A percentile compares a stretch with the other conserved stretches of the same genome.
phyloP scores from a whole-genome alignment of 1,140 invertebrate genomes.

The Papilio glaucus region DNA sequence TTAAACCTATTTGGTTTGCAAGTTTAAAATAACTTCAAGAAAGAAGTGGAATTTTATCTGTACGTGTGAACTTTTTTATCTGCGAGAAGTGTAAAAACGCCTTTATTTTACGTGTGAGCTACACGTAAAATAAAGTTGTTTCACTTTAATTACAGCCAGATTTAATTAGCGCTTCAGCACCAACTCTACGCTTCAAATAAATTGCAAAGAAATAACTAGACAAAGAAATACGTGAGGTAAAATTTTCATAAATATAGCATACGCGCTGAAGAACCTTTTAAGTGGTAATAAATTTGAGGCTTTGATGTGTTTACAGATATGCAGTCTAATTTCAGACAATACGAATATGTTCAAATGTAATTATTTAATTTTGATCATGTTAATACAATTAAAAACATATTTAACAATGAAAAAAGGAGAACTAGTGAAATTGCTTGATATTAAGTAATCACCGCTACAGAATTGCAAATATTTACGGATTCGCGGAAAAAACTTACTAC shows the following conservation, averaged over 20 bases:
- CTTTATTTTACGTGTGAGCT: no score
- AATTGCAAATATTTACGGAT: no score
- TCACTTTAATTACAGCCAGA: conserved; percentile 27
- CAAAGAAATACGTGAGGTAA: conserved; percentile 18
- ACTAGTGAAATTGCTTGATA: no score
- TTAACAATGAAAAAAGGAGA: no score
- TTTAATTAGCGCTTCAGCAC: conserved; percentile 26
- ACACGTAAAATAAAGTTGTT: conserved; percentile 21
- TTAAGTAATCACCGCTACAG: no score
- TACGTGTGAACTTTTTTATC: conserved; percentile 14
- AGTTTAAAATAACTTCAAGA: neutral
- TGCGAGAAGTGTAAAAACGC: conserved; percentile 25
- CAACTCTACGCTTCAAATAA: conserved; percentile 30
- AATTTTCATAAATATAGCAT: conserved; percentile 26
- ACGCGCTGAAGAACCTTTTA: neutral
- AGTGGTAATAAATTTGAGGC: neutral
- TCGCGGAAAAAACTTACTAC: no score
- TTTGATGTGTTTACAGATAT: neutral
- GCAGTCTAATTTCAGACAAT: neutral
- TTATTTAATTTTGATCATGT: neutral
- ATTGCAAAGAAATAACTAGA: conserved; percentile 24
- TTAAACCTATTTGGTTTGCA: neutral
- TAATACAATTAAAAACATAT: neutral
- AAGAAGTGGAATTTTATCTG: neutral
- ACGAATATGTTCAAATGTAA: neutral